Conservation (phyloP, 1,140 invertebrate genomes). For the Trichogramma pretiosum region DNA sequence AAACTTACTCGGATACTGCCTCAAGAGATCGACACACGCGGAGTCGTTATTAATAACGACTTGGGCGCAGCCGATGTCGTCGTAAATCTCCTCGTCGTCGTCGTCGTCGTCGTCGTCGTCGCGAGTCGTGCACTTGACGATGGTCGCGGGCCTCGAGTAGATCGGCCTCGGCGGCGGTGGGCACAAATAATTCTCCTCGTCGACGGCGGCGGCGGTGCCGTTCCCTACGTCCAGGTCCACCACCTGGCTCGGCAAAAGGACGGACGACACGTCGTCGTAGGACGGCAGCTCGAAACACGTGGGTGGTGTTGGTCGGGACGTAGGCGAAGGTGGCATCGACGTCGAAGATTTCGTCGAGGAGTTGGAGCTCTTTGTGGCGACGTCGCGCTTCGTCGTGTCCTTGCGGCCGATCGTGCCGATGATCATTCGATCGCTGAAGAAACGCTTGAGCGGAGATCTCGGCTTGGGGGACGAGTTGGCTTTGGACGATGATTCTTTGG, state of each 20-base stretch:
- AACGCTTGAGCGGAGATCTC: slow-evolving; percentile 1
- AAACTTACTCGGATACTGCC: slow-evolving; percentile 7
- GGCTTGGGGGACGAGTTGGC: too few species aligned
- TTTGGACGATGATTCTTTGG: too few species aligned
- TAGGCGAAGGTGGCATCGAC: not conserved
- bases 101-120: slow-evolving; percentile 14
- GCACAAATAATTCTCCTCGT: slow-evolving; percentile 12
- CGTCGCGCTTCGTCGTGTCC: slow-evolving; percentile 8
- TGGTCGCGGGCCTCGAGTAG: slow-evolving; percentile 10
- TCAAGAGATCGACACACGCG: slow-evolving; percentile 6
- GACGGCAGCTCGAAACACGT: not conserved
- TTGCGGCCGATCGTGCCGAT: slow-evolving; percentile 10
- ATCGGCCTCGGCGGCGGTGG: slow-evolving; percentile 15
- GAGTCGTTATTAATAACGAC: too few species aligned
- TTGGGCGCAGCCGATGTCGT: not conserved
- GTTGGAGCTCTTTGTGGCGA: too few species aligned
- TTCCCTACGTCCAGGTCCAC: not conserved
- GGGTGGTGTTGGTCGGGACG: not conserved
- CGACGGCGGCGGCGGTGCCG: too few species aligned
- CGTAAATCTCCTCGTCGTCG: not conserved
- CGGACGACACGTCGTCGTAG: slow-evolving; percentile 9
- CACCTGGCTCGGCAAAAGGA: not conserved
- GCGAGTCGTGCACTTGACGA: slow-evolving; percentile 3
- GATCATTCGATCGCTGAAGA: slow-evolving; percentile 10
- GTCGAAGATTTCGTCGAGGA: not conserved